Percentiles rank a stretch among this genome's conserved stretches.
phyloP scores from a whole-genome alignment of 2,888 invertebrate genomes.

The Mesopsocus fuscifrons region DNA sequence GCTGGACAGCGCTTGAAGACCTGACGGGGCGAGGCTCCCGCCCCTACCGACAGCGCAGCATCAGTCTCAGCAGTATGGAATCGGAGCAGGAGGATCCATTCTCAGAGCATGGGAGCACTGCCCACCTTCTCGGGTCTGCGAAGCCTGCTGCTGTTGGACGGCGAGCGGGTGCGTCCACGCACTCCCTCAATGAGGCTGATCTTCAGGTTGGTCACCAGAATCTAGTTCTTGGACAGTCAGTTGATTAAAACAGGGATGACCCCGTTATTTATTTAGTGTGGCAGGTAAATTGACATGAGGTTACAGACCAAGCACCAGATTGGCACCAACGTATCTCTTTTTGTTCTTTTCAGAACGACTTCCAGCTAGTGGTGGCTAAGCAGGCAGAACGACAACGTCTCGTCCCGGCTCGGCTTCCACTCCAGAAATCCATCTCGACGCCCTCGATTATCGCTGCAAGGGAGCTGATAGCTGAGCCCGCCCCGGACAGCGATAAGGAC shows the following conservation, averaged over 20 bases:
- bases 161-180: constrained; percentile 36
- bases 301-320: no score
- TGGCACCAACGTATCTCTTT: no score
- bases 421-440: constrained; percentile 80
- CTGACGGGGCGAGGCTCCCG: constrained; percentile 34
- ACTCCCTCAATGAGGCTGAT: constrained; percentile 76
- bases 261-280: no score
- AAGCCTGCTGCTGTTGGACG: constrained; percentile 29
- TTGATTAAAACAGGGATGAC: no score
- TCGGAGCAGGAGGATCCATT: constrained; percentile 59
- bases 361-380: constrained; percentile 46
- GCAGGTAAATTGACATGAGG: no score
- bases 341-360: constrained; percentile 38
- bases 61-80: constrained; percentile 63
- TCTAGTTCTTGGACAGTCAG: no score
- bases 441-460: constrained; percentile 65
- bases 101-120: constrained; percentile 30
- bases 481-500: constrained; percentile 28
- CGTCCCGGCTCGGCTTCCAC: constrained; percentile 47
- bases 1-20: constrained; percentile 76
- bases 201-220: constrained; percentile 38
- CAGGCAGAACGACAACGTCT: constrained; percentile 32
- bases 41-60: constrained; percentile 32
- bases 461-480: constrained; percentile 35
- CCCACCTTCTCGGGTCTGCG: constrained; percentile 27